phyloP scores from a whole-genome alignment of 2,113 vertebrate genomes.

The Microtus richardsoni region DNA sequence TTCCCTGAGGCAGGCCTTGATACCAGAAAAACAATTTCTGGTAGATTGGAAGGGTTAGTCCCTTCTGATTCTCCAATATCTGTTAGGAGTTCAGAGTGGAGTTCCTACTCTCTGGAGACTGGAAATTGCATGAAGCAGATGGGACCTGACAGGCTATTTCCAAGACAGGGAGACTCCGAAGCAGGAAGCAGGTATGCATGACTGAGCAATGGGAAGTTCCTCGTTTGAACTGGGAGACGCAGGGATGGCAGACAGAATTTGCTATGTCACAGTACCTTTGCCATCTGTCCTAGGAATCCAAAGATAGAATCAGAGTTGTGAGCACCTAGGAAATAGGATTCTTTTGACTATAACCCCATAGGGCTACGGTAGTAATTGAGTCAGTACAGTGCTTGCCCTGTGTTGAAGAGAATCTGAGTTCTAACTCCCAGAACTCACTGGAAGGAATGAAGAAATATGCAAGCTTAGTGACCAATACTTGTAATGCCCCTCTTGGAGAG shows the following conservation, averaged over 20 bases:
- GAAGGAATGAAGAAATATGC: not conserved
- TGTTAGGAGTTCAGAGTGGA: constrained; percentile 82
- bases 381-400: not conserved
- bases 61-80: constrained; percentile 85
- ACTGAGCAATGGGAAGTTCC: constrained; percentile 69
- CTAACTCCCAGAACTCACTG: not conserved
- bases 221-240: constrained; percentile 72
- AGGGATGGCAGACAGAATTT: constrained; percentile 73
- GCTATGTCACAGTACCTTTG: constrained; percentile 53
- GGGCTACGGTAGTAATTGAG: too few species aligned
- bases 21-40: constrained; percentile 88
- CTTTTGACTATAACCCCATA: constrained; percentile 56
- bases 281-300: constrained; percentile 71
- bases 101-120: constrained; percentile 81
- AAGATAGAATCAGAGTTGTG: constrained; percentile 55
- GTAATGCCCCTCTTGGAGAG: too few species aligned
- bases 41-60: constrained; percentile 87
- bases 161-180: constrained; percentile 83
- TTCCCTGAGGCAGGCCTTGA: constrained; percentile 84
- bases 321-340: constrained; percentile 19
- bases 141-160: constrained; percentile 88
- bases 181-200: constrained; percentile 82
- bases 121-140: constrained; percentile 86
- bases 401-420: not conserved
- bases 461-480: not conserved